Evolutionary conservation across 2,888 invertebrate species (phyloP).

Genomic region (Andrena flavipes): DNA sequence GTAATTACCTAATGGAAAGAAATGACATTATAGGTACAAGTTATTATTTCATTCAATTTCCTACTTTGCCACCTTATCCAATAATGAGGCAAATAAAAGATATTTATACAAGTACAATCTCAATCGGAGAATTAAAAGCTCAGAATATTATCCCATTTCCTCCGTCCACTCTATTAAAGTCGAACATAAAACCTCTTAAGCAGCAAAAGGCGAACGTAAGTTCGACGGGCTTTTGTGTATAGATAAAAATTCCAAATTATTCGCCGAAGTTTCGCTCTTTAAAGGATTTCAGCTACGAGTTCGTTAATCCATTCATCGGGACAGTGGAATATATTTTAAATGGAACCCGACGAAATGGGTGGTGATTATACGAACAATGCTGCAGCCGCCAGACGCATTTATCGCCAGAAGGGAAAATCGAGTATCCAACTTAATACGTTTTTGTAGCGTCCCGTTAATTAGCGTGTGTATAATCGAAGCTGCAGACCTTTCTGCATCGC

Average conservation of each 20-base stretch:
- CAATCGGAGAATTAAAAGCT: no score
- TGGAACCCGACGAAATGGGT: constrained; percentile 22
- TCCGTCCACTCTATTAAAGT: no score
- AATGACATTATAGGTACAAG: no score
- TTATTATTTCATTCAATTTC: no score
- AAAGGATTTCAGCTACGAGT: not conserved
- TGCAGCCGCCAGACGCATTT: constrained; percentile 14
- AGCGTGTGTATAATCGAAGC: constrained; percentile 20
- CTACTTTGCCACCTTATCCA: no score
- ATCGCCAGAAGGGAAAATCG: constrained; percentile 14
- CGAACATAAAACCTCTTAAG: no score
- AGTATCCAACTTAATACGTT: constrained; percentile 24
- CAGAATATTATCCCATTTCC: no score
- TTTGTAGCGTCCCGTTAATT: constrained; percentile 35
- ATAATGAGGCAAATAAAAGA: no score
- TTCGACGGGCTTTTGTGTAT: not conserved
- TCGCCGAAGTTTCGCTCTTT: not conserved
- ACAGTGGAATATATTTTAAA: constrained; percentile 39
- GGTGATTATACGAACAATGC: not conserved
- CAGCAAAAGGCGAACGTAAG: not conserved
- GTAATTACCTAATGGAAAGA: no score
- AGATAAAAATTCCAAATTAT: not conserved
- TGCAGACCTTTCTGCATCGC: not conserved
- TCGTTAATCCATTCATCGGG: constrained; percentile 15
- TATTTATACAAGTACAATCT: no score